Conservation (phyloP, 2,113 vertebrate genomes). For the human (Homo sapiens) region DNA sequence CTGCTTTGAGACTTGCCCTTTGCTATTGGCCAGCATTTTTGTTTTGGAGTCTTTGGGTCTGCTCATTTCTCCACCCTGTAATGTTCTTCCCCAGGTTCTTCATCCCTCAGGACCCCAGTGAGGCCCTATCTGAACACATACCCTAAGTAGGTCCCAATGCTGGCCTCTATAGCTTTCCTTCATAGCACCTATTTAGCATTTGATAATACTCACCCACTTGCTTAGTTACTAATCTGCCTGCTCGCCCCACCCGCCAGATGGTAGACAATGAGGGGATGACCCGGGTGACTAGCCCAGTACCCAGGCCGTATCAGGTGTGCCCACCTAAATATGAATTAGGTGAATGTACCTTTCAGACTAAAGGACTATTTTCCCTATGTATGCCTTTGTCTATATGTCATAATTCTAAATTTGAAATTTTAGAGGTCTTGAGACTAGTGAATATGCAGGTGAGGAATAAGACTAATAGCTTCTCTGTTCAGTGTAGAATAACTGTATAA, state of each 20-base stretch:
- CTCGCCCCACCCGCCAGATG: background rate
- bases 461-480: conserved; percentile 36
- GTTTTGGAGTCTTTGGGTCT: accelerated
- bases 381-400: background rate
- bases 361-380: background rate
- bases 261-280: background rate
- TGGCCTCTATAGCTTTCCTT: background rate
- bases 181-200: background rate
- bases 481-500: background rate
- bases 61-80: background rate
- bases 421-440: background rate
- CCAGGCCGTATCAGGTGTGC: no score
- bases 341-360: background rate
- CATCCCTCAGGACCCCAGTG: background rate
- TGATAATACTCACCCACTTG: background rate
- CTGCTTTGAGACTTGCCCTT: background rate
- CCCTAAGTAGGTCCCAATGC: background rate
- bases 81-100: background rate
- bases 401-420: conserved; percentile 46
- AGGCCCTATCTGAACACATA: background rate
- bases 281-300: background rate
- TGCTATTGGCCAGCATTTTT: background rate
- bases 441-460: background rate
- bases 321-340: background rate
- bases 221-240: background rate